Evolutionary conservation across 2,113 vertebrate genomes (phyloP).

Genomic region (Typhlomys cinereus): DNA sequence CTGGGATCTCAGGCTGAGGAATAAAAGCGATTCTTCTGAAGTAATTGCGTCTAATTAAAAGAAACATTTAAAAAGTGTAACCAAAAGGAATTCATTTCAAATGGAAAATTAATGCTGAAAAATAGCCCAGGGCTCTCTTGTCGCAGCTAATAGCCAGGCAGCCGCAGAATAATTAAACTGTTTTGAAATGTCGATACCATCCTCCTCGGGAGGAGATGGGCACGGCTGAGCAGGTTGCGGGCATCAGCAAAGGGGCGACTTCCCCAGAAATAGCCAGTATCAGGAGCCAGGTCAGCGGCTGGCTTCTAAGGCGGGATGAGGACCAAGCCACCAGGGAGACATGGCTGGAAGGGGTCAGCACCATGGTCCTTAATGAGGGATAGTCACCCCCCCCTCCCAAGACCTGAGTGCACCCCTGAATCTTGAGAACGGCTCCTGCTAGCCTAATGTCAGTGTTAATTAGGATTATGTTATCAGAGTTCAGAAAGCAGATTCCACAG

Average conservation of each 20-base stretch:
- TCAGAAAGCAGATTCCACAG: slow-evolving; percentile 9
- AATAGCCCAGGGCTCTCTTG: slow-evolving; percentile 92
- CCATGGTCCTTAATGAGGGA: rapidly evolving
- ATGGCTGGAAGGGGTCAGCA: no score
- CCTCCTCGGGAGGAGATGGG: slow-evolving; percentile 76
- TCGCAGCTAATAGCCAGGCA: slow-evolving; percentile 90
- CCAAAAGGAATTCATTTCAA: slow-evolving; percentile 94
- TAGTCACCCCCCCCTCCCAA: neutral
- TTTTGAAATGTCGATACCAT: slow-evolving; percentile 88
- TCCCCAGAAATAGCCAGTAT: neutral
- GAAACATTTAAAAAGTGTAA: slow-evolving; percentile 95
- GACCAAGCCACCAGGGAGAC: no score
- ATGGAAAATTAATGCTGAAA: slow-evolving; percentile 94
- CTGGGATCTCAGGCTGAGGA: slow-evolving; percentile 92
- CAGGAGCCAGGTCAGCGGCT: neutral
- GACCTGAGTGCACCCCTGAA: neutral
- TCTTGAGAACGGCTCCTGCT: neutral
- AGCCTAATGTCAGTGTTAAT: neutral
- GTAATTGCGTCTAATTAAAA: slow-evolving; percentile 94
- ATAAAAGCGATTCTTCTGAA: slow-evolving; percentile 95
- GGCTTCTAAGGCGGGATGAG: neutral
- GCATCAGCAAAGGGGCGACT: slow-evolving; percentile 40
- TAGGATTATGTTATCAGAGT: neutral
- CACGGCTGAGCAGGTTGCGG: slow-evolving; percentile 43
- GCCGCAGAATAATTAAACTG: slow-evolving; percentile 90